Base-by-base conservation (phyloP, 1,140 invertebrate genomes). In the Venturia canescens region DNA sequence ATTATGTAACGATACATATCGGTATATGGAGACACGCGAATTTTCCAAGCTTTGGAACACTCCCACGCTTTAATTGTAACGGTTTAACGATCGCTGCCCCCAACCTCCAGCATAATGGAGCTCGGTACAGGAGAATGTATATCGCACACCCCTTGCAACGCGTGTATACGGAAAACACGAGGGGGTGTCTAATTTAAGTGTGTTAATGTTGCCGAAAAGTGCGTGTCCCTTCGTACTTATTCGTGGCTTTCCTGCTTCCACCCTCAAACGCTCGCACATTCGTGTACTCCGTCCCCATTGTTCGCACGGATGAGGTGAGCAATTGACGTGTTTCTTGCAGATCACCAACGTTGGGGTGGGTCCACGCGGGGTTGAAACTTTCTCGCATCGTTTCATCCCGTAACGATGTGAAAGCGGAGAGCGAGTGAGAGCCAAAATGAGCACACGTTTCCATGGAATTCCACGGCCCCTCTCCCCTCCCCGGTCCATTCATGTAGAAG, bases 21-120 rank as follows among this genome's bases (percentile, higher is more conserved):
- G n/a, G n/a, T n/a, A n/a, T 34, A 34, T 34, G 7, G 7, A 48
- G 23, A 66, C 34, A 66, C 57, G 63, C 29, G 77, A n/a, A 23
- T 57, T 57, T 57, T 72, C 48, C 71, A 16, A 23, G 23, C 48
- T 74, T 74, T 74, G 23, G 48, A 23, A 74, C 71, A 74, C 26
- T 74, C 71, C 57, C 71, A 74, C 71, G 71, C 84, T 79, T 74
- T 86, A 86, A 87, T 87, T 87, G 84, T 87, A 82, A 86, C 86
- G 82, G 84, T 86, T 87, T 87, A 83, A 75, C 81, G 81, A 87
- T 87, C 84, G 86, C 60, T 60, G 23, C 79, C 26, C 60, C 60
- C 23, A 27, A 69, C 29, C 50, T 76, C 53, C 50, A 21, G 18
- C 66, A 86, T 84, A 85, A 86, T 84, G 80, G 86, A 23, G 21